Evolutionary conservation across 2,888 invertebrate species (phyloP).

Genomic region (Mycalesis mineus): DNA sequence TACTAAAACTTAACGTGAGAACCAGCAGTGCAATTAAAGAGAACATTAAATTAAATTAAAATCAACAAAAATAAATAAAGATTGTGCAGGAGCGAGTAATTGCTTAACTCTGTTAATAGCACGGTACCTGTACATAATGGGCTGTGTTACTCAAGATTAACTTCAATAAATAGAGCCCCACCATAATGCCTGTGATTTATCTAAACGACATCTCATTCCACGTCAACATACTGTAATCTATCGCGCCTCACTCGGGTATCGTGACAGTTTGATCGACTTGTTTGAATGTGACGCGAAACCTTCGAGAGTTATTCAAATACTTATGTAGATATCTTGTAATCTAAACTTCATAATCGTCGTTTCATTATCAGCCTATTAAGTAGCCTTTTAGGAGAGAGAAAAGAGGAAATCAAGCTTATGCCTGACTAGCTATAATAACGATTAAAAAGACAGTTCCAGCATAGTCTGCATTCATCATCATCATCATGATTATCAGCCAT

Average conservation of each 20-base stretch:
- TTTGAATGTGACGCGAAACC: slow-evolving; percentile 9
- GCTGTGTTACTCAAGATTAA: slow-evolving; percentile 17
- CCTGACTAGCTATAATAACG: too few relatives aligned
- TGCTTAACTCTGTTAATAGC: background rate
- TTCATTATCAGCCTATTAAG: too few relatives aligned
- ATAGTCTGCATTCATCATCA: too few relatives aligned
- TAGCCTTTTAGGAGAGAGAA: too few relatives aligned
- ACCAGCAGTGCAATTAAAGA: background rate
- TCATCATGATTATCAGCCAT: too few relatives aligned
- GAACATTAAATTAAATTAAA: background rate
- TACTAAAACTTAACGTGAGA: too few relatives aligned
- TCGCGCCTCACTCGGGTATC: slow-evolving; percentile 24
- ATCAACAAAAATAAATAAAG: background rate
- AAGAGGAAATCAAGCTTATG: too few relatives aligned
- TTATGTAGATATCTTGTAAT: background rate
- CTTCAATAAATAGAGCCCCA: slow-evolving; percentile 19
- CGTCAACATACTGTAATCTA: slow-evolving; percentile 28
- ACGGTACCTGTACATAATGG: background rate
- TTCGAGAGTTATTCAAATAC: slow-evolving; percentile 8
- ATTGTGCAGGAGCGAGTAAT: background rate
- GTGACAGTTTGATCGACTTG: slow-evolving; percentile 20
- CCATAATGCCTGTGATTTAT: slow-evolving; percentile 23
- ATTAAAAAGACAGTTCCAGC: too few relatives aligned
- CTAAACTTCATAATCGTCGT: too few relatives aligned
- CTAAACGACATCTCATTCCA: slow-evolving; percentile 27